Percentiles rank a stretch among this genome's conserved stretches.
Evolutionary conservation across 2,888 invertebrate species (phyloP).

Genomic region (Lymantria monacha): DNA sequence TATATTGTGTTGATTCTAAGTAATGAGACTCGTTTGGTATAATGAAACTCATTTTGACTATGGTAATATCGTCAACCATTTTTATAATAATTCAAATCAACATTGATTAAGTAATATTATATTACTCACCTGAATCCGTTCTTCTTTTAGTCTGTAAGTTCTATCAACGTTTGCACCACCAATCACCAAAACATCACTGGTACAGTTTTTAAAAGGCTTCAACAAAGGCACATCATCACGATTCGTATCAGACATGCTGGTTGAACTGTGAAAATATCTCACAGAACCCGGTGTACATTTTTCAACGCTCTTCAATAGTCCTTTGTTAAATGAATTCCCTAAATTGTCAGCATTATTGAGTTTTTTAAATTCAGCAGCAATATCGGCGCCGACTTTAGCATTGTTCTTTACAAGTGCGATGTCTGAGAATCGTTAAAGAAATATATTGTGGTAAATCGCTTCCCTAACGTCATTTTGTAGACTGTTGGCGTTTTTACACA

Average conservation of each 20-base stretch:
- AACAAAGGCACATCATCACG: slow-evolving; percentile 36
- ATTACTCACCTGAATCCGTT: slow-evolving; percentile 84
- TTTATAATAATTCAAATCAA: too few relatives aligned
- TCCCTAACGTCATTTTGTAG: slow-evolving; percentile 52
- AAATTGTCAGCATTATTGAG: slow-evolving; percentile 53
- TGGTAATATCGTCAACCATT: too few relatives aligned
- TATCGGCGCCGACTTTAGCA: slow-evolving; percentile 90
- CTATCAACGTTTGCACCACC: slow-evolving; percentile 91
- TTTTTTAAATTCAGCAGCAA: slow-evolving; percentile 85
- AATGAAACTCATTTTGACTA: too few relatives aligned
- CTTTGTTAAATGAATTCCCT: slow-evolving; percentile 50
- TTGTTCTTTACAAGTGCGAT: slow-evolving; percentile 97
- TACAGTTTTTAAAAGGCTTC: slow-evolving; percentile 15
- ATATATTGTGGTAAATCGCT: slow-evolving; percentile 62
- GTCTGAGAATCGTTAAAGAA: slow-evolving; percentile 83
- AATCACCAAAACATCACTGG: slow-evolving; percentile 84
- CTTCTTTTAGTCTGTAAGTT: slow-evolving; percentile 84
- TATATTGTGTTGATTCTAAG: too few relatives aligned
- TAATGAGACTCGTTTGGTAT: too few relatives aligned
- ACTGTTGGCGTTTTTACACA: slow-evolving; percentile 49
- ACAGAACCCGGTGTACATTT: slow-evolving; percentile 33
- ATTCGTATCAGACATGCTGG: slow-evolving; percentile 18
- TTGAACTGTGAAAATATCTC: slow-evolving; percentile 59
- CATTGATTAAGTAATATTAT: not conserved
- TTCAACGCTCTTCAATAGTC: slow-evolving; percentile 35